phyloP scores from a whole-genome alignment of 2,797 vertebrate species.

The Rhinichthys osculus region DNA sequence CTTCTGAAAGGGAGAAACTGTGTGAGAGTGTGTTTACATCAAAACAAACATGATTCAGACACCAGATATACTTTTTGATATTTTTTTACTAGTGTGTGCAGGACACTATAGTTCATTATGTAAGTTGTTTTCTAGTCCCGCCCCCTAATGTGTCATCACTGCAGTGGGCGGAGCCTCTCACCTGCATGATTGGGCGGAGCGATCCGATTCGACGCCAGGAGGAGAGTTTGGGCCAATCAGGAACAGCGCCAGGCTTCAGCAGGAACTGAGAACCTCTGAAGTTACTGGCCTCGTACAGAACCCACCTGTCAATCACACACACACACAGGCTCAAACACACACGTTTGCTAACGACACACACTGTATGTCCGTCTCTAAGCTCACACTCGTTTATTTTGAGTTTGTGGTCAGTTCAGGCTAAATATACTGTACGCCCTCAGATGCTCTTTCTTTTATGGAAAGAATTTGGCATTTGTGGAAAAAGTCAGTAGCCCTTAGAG shows the following conservation, averaged over 20 bases:
- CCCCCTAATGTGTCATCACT: not conserved
- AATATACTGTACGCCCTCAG: not conserved
- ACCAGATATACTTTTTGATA: too few relatives aligned
- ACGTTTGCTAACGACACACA: not conserved
- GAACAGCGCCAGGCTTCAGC: constrained; percentile 82
- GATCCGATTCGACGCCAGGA: constrained; percentile 87
- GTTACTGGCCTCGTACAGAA: constrained; percentile 87
- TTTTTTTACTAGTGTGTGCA: too few relatives aligned
- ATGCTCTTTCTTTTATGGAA: constrained; percentile 4
- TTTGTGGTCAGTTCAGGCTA: constrained; percentile 25
- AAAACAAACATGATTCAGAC: too few relatives aligned
- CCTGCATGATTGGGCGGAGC: constrained; percentile 89
- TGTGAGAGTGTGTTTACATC: too few relatives aligned
- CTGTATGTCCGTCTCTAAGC: not conserved
- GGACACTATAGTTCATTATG: too few relatives aligned
- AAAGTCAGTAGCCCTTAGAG: not conserved
- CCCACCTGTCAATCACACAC: constrained; percentile 79
- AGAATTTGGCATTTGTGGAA: not conserved
- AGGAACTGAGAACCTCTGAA: constrained; percentile 89
- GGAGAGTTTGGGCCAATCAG: constrained; percentile 82
- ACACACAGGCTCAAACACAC: constrained; percentile 7
- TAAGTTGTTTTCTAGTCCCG: not conserved
- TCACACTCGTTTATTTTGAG: not conserved
- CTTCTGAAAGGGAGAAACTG: constrained; percentile 74
- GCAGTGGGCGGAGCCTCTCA: constrained; percentile 62